Percentiles rank a stretch among this genome's conserved stretches.
Evolutionary conservation across 2,113 vertebrate genomes (phyloP).

Genomic region (Dasypus novemcinctus): DNA sequence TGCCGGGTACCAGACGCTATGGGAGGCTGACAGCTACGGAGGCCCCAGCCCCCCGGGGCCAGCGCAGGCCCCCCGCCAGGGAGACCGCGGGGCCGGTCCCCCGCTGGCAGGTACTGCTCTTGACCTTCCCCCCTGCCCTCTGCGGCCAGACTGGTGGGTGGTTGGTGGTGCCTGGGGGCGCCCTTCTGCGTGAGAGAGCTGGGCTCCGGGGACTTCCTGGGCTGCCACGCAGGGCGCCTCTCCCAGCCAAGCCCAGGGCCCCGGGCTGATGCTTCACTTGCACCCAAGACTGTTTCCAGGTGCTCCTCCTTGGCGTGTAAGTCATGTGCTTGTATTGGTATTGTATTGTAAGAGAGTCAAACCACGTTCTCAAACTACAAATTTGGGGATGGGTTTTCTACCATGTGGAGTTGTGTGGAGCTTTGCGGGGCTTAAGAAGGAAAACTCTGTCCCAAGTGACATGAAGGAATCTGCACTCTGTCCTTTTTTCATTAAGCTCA

Average conservation of each 20-base stretch:
- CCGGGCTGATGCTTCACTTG: background rate
- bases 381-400: slow-evolving; percentile 39
- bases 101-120: slow-evolving; percentile 82
- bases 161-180: background rate
- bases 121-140: background rate
- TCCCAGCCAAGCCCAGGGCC: background rate
- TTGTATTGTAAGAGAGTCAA: slow-evolving; percentile 3
- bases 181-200: background rate
- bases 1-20: slow-evolving; percentile 87
- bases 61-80: slow-evolving; percentile 66
- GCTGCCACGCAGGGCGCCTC: background rate
- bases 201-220: background rate
- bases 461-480: background rate
- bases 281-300: background rate
- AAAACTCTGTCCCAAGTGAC: background rate
- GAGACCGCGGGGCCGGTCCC: slow-evolving; percentile 77
- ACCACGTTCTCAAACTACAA: background rate
- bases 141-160: background rate
- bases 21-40: slow-evolving; percentile 87
- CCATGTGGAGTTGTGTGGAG: background rate
- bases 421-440: background rate
- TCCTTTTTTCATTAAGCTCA: slow-evolving; percentile 9
- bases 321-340: background rate
- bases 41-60: slow-evolving; percentile 82
- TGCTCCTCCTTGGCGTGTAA: background rate